Evolutionary conservation across 92 coral and sea anemone species (phyloP).

Genomic region (Anthopleura xanthogrammica): DNA sequence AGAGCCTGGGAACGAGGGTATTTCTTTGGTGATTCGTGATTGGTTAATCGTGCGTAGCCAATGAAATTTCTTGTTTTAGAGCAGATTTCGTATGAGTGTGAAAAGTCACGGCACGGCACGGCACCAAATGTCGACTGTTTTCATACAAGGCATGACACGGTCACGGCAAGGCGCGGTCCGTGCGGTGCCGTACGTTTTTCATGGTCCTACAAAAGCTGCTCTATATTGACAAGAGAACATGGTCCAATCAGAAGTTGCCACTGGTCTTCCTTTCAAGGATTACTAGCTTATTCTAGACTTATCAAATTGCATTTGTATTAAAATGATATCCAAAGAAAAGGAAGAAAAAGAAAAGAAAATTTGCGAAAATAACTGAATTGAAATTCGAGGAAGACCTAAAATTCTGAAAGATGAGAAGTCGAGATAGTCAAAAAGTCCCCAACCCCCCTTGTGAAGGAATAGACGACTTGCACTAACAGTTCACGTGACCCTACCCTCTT

Average conservation of each 20-base stretch:
- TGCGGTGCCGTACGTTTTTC: no score
- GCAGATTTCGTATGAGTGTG: no score
- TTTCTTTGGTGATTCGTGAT: neutral
- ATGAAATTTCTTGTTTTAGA: neutral
- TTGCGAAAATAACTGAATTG: no score
- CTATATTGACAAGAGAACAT: neutral
- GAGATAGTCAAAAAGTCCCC: neutral
- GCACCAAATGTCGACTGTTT: no score
- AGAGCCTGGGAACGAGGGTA: neutral
- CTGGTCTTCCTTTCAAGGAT: neutral
- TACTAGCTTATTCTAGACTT: neutral
- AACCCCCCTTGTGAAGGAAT: neutral
- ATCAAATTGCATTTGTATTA: neutral
- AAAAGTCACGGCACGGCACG: no score
- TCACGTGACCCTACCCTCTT: neutral
- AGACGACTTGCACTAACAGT: neutral
- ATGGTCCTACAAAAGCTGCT: no score
- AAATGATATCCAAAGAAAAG: no score
- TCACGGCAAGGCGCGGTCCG: no score
- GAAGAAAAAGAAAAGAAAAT: no score
- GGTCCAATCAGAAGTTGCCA: neutral
- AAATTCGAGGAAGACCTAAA: no score
- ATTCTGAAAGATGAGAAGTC: neutral
- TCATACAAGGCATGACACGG: no score
- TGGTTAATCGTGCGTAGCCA: neutral